These are phyloP conservation scores for Lepisosteus oculatus DNA, from an alignment of 2,113 vertebrate genomes.

Conservation along the genomic window DNA sequence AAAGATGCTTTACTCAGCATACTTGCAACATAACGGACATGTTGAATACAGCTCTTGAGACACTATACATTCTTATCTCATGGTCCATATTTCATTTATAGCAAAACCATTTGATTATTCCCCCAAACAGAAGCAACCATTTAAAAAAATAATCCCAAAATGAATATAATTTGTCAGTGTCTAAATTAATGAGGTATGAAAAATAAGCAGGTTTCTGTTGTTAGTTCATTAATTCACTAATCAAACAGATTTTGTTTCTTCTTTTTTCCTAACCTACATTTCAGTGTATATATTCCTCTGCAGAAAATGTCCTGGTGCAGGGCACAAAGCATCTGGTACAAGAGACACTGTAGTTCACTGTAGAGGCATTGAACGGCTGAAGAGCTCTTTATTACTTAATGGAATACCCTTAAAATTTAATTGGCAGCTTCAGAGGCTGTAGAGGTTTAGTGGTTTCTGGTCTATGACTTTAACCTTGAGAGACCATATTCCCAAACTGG, in stretches of 20 bases:
- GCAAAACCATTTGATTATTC: background rate
- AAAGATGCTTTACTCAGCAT: no score
- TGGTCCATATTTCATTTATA: background rate
- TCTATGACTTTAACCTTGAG: slow-evolving; percentile 49
- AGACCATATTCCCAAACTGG: background rate
- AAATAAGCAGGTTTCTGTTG: background rate
- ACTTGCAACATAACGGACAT: background rate
- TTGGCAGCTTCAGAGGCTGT: slow-evolving; percentile 30
- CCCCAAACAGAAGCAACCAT: background rate
- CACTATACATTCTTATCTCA: background rate
- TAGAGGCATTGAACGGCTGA: slow-evolving; percentile 3
- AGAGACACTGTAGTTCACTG: background rate
- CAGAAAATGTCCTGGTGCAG: slow-evolving; percentile 1
- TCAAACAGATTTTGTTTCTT: background rate
- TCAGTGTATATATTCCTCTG: background rate
- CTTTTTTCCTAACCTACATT: slow-evolving; percentile 14
- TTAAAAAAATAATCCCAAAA: background rate
- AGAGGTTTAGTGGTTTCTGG: slow-evolving; percentile 32
- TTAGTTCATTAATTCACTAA: background rate
- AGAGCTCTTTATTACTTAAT: slow-evolving; percentile 24
- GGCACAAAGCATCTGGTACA: background rate
- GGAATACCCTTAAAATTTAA: slow-evolving; percentile 28
- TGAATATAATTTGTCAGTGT: background rate
- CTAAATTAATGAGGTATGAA: background rate
- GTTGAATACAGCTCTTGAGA: background rate